Evolutionary conservation across 2,113 vertebrate genomes (phyloP), one percentile per base, ranked within the genome.

Genomic region (Dromas ardeola): DNA sequence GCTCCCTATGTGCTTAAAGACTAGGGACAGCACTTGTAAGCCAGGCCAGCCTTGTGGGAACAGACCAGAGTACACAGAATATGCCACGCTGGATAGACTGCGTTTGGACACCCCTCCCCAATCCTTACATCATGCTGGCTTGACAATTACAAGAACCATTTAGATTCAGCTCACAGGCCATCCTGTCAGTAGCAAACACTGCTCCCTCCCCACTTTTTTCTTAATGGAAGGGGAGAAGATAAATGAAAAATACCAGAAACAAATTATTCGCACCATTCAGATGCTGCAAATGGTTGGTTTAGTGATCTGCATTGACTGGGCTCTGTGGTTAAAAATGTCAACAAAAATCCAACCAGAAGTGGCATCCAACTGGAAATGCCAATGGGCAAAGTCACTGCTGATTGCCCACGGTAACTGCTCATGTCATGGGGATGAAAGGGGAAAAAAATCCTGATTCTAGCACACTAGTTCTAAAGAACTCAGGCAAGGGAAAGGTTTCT

Each of bases 261-360:
- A 93, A 94, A 91, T 95, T 93, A 56, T 91, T 95, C 95, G 95
- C 96, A 96, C 96, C 94, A 77, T 84, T 94, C 84, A 96, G 95
- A 97, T 98, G 96, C 95, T 98, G 97, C 90, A 95, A 97, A 90
- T 96, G 90, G 91, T 91, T 95, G 88, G 91, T 53, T 96, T 94
- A 96, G 74, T 97, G 97, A 98, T 96, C 96, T 98, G 98, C 98
- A 98, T 95, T 98, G 97, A 97, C 96, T 97, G 97, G 96, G 96
- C 96, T 96, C 96, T 86, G 79, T 91, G 91, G 95, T 78, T 55
- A 92, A 95, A 80, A 95, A 88, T 4, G 4, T 83, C 82, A 66
- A 80, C 43, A 93, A 95, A 88, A 86, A 63, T 82, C 72, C 74
- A 95, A 80, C 91, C 82, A 85, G 83, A 88, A 94, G 40, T 76